A percentile compares a stretch with the other conserved stretches of the same genome.
Evolutionary conservation across 2,113 vertebrate genomes (phyloP).

Genomic region (Pterocles burchelli): DNA sequence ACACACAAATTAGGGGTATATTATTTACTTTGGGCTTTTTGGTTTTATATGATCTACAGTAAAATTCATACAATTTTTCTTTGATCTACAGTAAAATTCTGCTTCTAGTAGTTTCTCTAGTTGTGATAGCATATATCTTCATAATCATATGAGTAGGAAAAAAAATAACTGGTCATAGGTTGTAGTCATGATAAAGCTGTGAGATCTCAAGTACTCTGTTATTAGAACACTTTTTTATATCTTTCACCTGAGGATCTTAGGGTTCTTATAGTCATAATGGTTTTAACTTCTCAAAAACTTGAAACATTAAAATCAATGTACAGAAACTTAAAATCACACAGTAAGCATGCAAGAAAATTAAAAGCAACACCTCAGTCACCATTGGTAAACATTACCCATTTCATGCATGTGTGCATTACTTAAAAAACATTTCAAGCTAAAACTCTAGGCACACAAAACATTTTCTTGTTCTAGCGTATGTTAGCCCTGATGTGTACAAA

Average conservation of each 20-base stretch:
- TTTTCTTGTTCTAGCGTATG: not conserved
- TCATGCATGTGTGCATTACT: too few species aligned
- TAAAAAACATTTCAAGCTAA: not conserved
- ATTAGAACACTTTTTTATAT: not conserved
- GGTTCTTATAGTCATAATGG: not conserved
- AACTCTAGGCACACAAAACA: not conserved
- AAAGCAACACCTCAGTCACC: not conserved
- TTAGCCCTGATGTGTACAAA: not conserved
- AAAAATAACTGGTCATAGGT: not conserved
- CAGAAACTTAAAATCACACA: not conserved
- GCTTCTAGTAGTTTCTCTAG: not conserved
- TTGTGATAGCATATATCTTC: not conserved
- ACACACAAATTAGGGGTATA: not conserved
- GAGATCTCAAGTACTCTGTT: not conserved
- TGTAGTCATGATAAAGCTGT: not conserved
- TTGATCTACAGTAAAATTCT: not conserved
- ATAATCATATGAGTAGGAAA: not conserved
- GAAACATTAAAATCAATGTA: not conserved
- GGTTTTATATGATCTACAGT: not conserved
- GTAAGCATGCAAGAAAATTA: not conserved
- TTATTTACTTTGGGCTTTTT: not conserved
- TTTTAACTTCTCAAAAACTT: not conserved
- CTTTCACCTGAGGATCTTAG: not conserved
- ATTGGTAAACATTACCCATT: not conserved
- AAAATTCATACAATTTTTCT: not conserved